Evolutionary conservation across 1,140 invertebrate genomes (phyloP).

Genomic region (Scaptomyza graminum): DNA sequence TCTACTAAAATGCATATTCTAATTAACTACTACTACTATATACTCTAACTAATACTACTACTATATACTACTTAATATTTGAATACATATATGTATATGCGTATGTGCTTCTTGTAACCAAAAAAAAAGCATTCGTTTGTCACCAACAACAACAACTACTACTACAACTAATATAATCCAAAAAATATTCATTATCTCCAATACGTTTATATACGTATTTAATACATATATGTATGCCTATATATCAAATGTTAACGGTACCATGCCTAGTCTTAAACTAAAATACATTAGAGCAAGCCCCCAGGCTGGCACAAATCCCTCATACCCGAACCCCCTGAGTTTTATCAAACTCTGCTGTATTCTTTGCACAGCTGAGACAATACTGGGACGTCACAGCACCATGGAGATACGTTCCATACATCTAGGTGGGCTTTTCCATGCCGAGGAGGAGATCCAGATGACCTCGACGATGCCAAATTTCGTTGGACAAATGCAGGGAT

Average conservation of each 20-base stretch:
- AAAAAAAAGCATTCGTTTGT: slow-evolving; percentile 36
- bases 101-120: slow-evolving; percentile 81
- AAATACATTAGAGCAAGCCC: slow-evolving; percentile 64
- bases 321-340: slow-evolving; percentile 49
- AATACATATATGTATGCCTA: slow-evolving; percentile 13
- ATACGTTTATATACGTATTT: slow-evolving; percentile 15
- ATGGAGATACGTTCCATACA: slow-evolving; percentile 92
- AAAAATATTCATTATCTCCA: slow-evolving; percentile 46
- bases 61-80: slow-evolving; percentile 55
- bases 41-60: slow-evolving; percentile 49
- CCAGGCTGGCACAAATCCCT: slow-evolving; percentile 45
- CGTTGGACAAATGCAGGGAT: slow-evolving; percentile 95
- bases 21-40: slow-evolving; percentile 58
- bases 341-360: slow-evolving; percentile 76
- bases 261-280: slow-evolving; percentile 63
- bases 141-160: slow-evolving; percentile 33
- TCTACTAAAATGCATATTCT: slow-evolving; percentile 73
- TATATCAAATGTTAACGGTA: slow-evolving; percentile 71
- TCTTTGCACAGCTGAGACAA: slow-evolving; percentile 88
- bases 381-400: slow-evolving; percentile 89
- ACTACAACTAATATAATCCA: slow-evolving; percentile 54
- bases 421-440: slow-evolving; percentile 90
- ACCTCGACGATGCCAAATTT: slow-evolving; percentile 91
- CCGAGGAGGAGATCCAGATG: slow-evolving; percentile 90
- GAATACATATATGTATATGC: slow-evolving; percentile 68